Evolutionary conservation across 2,797 vertebrate species (phyloP), one percentile per base, ranked within the genome.

Genomic region (Labroides dimidiatus): DNA sequence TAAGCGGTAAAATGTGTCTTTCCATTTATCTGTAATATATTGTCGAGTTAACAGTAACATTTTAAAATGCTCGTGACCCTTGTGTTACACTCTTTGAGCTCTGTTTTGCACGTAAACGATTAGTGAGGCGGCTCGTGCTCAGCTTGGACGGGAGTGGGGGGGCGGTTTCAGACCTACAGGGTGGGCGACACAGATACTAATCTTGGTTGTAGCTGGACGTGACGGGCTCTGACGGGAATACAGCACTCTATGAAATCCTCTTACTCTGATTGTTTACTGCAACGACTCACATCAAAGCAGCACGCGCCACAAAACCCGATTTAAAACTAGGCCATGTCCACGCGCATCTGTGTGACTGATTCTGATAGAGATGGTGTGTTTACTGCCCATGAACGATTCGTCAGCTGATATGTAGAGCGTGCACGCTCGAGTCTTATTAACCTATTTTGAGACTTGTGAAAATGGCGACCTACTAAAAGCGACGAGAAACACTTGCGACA

Each of bases 141-240:
- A 60, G 59, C 30, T 20, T 19, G 1, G n/a, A n/a, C n/a, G n/a
- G n/a, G n/a, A n/a, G n/a, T n/a, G n/a, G n/a, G 42, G 42, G 42
- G 42, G 58, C 19, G 3, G 75, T 23, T 67, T 68, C 54, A 21
- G 50, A 64, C 45, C 39, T 48, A 10, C 56, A 54, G n/a, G 79
- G 74, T 81, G 86, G 79, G 78, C 64, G 86, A 60, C 79, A 55
- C 56, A 23, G 27, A 70, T 58, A 49, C 21, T 49, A 56, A 67
- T 75, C 68, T 52, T 3, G 63, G 6, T 61, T 69, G 41, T 58
- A 45, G 59, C 44, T 69, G 51, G 80, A 67, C 72, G 78, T 75
- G 70, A 72, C 65, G 77, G 53, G 52, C 19, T 59, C 30, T 72
- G 53, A 72, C 60, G 64, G 43, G 51, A 43, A 72, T 19, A 74